phyloP scores from a whole-genome alignment of 2,888 invertebrate species.

The Drosophila sordidapex region DNA sequence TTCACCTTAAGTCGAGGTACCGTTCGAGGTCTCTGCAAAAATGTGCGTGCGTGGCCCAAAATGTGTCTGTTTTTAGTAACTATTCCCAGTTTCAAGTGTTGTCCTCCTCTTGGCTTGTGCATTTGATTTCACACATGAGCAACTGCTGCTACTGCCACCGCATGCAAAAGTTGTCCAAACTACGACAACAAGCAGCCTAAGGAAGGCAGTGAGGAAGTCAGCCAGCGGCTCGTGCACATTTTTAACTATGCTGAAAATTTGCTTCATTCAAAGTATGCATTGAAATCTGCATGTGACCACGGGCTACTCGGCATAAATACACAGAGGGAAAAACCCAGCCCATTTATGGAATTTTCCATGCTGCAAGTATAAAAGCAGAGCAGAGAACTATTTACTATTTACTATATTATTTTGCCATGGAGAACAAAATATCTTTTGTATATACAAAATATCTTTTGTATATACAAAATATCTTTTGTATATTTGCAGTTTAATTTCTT shows the following conservation, averaged over 20 bases:
- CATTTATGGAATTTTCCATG: background rate
- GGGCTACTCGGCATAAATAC: slow-evolving; percentile 30
- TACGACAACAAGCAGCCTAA: background rate
- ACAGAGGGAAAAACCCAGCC: background rate
- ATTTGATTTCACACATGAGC: slow-evolving; percentile 75
- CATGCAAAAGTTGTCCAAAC: slow-evolving; percentile 37
- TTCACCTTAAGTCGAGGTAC: slow-evolving; percentile 7
- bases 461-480: background rate
- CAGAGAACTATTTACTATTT: background rate
- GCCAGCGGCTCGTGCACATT: slow-evolving; percentile 1
- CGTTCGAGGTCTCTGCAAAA: slow-evolving; percentile 23
- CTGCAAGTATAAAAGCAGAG: background rate
- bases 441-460: no score
- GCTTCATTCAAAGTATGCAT: slow-evolving; percentile 25
- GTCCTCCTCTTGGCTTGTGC: slow-evolving; percentile 42
- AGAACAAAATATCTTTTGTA: background rate
- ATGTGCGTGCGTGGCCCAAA: slow-evolving; percentile 67
- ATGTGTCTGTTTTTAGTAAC: slow-evolving; percentile 20
- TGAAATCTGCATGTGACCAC: background rate
- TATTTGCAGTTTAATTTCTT: background rate
- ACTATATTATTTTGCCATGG: background rate
- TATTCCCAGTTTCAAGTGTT: slow-evolving; percentile 22
- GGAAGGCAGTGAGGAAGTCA: background rate
- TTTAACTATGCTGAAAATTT: slow-evolving; percentile 47
- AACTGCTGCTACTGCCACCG: slow-evolving; percentile 33